Conservation (phyloP, 2,797 vertebrate genomes). For the Eulemur mongoz region DNA sequence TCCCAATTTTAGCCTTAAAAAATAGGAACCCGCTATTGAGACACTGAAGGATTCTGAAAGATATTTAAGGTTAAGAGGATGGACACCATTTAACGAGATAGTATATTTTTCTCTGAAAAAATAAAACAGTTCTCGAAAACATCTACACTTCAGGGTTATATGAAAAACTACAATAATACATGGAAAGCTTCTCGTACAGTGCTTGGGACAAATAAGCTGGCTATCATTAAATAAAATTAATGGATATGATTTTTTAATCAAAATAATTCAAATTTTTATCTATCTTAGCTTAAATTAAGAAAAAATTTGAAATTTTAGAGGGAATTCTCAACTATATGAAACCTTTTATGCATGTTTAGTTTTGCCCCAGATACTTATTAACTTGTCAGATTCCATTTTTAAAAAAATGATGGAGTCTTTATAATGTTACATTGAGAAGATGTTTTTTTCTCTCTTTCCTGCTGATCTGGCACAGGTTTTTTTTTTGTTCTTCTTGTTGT, state of each 20-base stretch:
- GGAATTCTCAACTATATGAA: background rate
- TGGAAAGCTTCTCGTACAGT: background rate
- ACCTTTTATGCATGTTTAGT: background rate
- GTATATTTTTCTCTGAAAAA: constrained; percentile 40
- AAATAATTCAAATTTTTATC: background rate
- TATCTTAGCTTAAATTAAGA: constrained; percentile 3
- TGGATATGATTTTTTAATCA: background rate
- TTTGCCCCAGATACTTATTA: background rate
- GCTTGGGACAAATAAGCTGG: background rate
- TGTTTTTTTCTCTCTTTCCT: background rate
- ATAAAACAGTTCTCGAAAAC: background rate
- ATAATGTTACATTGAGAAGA: background rate
- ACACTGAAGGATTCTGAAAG: background rate
- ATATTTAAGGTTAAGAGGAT: background rate
- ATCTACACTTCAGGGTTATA: background rate
- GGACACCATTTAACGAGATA: background rate
- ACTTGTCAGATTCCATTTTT: constrained; percentile 19
- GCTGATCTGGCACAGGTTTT: background rate
- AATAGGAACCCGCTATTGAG: background rate
- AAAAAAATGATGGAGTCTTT: constrained; percentile 21
- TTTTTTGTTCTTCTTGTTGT: background rate
- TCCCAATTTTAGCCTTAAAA: constrained; percentile 8
- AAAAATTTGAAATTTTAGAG: constrained; percentile 18
- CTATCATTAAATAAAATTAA: background rate
- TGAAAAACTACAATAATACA: background rate